Conservation (phyloP, 2,888 invertebrate species). For the Ctena decussata region DNA sequence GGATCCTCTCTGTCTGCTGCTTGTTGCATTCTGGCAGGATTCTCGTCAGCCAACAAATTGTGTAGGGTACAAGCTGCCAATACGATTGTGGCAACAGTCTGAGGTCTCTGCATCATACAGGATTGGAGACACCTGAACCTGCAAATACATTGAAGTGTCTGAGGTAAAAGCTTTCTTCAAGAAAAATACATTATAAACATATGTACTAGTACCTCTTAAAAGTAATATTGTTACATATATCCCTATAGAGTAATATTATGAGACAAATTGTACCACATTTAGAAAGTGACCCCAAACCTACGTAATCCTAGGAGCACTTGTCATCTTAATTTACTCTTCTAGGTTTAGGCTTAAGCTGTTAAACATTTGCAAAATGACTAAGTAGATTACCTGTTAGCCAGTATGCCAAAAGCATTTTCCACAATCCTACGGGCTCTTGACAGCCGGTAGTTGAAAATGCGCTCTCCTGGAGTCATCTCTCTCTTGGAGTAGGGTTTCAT, state of each 20-base stretch:
- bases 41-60: slow-evolving; percentile 24
- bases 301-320: too few species aligned
- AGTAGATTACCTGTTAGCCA: background rate
- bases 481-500: slow-evolving; percentile 40
- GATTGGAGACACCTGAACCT: slow-evolving; percentile 17
- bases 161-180: background rate
- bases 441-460: slow-evolving; percentile 21
- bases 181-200: too few species aligned
- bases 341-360: background rate
- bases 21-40: slow-evolving; percentile 16
- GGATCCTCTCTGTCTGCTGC: slow-evolving; percentile 27
- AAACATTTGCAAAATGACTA: background rate
- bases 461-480: slow-evolving; percentile 21
- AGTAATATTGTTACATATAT: background rate
- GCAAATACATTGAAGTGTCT: background rate
- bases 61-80: slow-evolving; percentile 21
- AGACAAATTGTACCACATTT: too few species aligned
- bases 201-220: too few species aligned
- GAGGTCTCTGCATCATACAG: slow-evolving; percentile 26
- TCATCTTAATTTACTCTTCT: background rate
- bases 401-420: background rate
- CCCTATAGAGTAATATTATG: too few species aligned
- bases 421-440: background rate
- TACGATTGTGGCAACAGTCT: slow-evolving; percentile 13
- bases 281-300: too few species aligned